A percentile compares a stretch with the other conserved stretches of the same genome.
These are phyloP conservation scores for Antitype chi DNA, from an alignment of 2,888 invertebrate species.

Conservation along the genomic window DNA sequence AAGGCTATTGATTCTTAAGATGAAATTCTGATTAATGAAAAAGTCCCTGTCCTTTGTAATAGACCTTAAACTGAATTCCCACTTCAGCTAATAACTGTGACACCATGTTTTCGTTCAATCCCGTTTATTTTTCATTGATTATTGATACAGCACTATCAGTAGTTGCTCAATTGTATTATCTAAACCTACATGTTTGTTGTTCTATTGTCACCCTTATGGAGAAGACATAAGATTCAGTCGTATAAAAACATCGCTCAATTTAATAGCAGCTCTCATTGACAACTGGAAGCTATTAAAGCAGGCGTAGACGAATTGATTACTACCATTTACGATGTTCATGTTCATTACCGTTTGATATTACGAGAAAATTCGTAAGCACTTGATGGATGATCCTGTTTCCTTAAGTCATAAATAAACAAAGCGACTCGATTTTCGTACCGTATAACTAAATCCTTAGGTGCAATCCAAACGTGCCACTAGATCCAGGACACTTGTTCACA, in stretches of 20 bases:
- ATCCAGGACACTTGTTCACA: conserved; percentile 71
- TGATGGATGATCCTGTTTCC: conserved; percentile 43
- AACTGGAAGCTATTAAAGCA: conserved; percentile 64
- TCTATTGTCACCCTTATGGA: conserved; percentile 63
- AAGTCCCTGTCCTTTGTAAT: conserved; percentile 29
- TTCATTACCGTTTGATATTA: conserved; percentile 49
- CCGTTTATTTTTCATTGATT: conserved; percentile 69
- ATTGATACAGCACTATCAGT: conserved; percentile 69
- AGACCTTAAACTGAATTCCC: conserved; percentile 42
- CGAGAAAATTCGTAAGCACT: conserved; percentile 35
- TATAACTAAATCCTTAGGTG: conserved; percentile 72
- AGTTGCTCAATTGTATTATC: conserved; percentile 69
- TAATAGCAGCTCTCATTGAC: conserved; percentile 68
- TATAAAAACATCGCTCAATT: conserved; percentile 48
- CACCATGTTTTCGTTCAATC: conserved; percentile 61
- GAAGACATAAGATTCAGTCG: conserved; percentile 58
- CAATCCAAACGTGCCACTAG: conserved; percentile 80
- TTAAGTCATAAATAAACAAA: conserved; percentile 76
- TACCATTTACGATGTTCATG: conserved; percentile 51
- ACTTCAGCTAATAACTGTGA: conserved; percentile 52
- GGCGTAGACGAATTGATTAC: conserved; percentile 56
- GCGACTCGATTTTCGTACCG: conserved; percentile 76
- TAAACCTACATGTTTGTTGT: conserved; percentile 44
- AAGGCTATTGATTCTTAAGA: conserved; percentile 47
- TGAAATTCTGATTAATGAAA: conserved; percentile 45